Percentiles rank a stretch among this genome's conserved stretches.
These are phyloP conservation scores for Epinotia bilunana DNA, from an alignment of 2,888 invertebrate genomes.

Conservation along the genomic window DNA sequence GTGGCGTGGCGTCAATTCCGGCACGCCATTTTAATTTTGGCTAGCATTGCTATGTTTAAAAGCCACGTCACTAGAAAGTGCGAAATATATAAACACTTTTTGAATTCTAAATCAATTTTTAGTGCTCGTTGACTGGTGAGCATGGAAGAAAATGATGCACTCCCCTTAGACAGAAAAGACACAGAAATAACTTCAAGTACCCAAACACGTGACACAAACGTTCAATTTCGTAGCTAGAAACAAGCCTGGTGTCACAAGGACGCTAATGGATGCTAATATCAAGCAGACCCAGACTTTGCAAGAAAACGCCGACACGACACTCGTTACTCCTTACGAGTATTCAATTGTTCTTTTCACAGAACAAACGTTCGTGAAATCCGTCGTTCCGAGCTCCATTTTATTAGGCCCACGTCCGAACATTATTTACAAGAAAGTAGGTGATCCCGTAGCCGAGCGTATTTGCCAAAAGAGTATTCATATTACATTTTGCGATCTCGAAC, in stretches of 20 bases:
- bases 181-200: neutral
- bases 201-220: constrained; percentile 5
- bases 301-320: constrained; percentile 32
- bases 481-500: constrained; percentile 77
- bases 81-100: neutral
- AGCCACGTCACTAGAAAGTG: neutral
- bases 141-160: neutral
- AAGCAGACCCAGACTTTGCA: constrained; percentile 13
- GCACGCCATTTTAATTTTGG: too few species aligned
- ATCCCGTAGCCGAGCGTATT: constrained; percentile 67
- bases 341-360: constrained; percentile 35
- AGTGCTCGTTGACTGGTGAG: neutral
- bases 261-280: constrained; percentile 25
- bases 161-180: neutral
- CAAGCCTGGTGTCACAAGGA: constrained; percentile 11
- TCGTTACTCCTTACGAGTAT: constrained; percentile 36
- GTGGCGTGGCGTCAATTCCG: too few species aligned
- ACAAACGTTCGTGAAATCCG: constrained; percentile 25
- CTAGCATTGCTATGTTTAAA: neutral
- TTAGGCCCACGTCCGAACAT: constrained; percentile 53
- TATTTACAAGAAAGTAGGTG: constrained; percentile 50
- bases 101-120: too few species aligned
- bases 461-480: constrained; percentile 82
- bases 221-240: constrained; percentile 7
- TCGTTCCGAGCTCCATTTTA: constrained; percentile 50